Base-by-base conservation (phyloP, 30 jellyfish, hydroid and myxozoan genomes). In the Morbakka virulenta region DNA sequence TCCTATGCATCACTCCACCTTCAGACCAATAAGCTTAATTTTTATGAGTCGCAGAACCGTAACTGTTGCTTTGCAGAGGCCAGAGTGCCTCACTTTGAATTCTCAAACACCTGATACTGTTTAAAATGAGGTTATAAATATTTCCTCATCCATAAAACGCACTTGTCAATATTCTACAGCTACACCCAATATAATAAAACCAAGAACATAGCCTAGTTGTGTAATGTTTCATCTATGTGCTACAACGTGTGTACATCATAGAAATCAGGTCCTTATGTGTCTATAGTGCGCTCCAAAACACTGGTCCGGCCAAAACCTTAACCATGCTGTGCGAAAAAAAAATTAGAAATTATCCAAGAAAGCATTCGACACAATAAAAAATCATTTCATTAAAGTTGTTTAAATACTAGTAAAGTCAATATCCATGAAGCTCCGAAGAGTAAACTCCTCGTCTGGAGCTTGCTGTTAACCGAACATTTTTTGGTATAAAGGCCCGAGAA, bases 101-200 rank as follows among this genome's bases (percentile, higher is more conserved):
- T 81, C 79, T 52, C 66, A 81, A 1, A 80, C 29, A 2, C 81
- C 86, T 3, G 6, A 32, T 9, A 13, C 21, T 13, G 21, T 41
- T 47, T 52, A 49, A 20, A 30, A 23, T 25, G 35, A 22, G 2
- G 77, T 62, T 50, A 69, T 81, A n/a, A n/a, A 50, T 28, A 29
- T 69, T 20, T 51, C 69, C 32, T 51, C 86, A n/a, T 35, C 74
- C 11, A 29, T 25, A 29, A 81, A 49, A 2, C 64, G 82, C 2
- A 49, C 66, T 36, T 81, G 93, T 87, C 93, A 81, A 70, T 69
- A 81, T 6, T n/a, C n/a, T n/a, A n/a, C n/a, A n/a, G n/a, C 87
- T 41, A 81, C 28, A 73, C 72, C 93, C n/a, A 81, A 51, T 23
- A 79, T 81, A 9, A 73, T 47, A 35, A 81, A 70, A 32, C 36